Percentiles rank a stretch among this genome's conserved stretches.
Conservation (phyloP, 1,140 invertebrate species). For the Glomeris maerens region DNA sequence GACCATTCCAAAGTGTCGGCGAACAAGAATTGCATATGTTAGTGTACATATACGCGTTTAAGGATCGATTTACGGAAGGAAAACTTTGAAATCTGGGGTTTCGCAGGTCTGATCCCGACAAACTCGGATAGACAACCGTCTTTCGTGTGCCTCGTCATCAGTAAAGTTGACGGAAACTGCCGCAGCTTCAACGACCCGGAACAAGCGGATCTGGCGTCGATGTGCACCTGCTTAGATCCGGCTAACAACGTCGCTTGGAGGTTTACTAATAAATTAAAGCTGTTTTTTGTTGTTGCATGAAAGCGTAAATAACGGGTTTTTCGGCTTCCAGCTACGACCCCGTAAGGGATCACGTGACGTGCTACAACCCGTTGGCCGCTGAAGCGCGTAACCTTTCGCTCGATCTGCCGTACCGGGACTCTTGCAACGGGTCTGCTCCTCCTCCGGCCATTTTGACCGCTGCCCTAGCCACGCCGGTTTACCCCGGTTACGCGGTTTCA, state of each 20-base stretch:
- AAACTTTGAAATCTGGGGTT: slow-evolving; percentile 6
- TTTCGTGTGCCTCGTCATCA: slow-evolving; percentile 70
- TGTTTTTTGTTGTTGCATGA: too few species aligned
- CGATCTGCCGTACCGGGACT: slow-evolving; percentile 21
- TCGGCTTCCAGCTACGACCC: slow-evolving; percentile 43
- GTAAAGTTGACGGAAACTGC: slow-evolving; percentile 65
- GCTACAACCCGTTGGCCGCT: slow-evolving; percentile 64
- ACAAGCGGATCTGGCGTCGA: slow-evolving; percentile 60
- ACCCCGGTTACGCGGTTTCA: slow-evolving; percentile 43
- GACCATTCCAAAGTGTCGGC: slow-evolving; percentile 73
- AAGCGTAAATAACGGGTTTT: too few species aligned
- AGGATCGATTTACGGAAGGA: slow-evolving; percentile 1
- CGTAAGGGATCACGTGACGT: slow-evolving; percentile 50
- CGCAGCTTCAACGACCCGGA: slow-evolving; percentile 58
- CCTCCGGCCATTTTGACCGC: slow-evolving; percentile 44
- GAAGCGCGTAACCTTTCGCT: slow-evolving; percentile 36
- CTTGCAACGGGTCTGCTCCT: not conserved
- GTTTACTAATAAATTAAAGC: too few species aligned
- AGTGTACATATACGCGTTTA: slow-evolving; percentile 24
- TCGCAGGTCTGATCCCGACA: slow-evolving; percentile 29
- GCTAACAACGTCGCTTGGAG: slow-evolving; percentile 44
- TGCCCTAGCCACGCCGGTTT: slow-evolving; percentile 62
- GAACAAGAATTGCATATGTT: slow-evolving; percentile 70
- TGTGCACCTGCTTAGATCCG: slow-evolving; percentile 71
- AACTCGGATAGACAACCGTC: slow-evolving; percentile 30